Evolutionary conservation across 2,113 vertebrate species (phyloP), one percentile per base, ranked within the genome.

Genomic region (Entosphenus tridentatus): DNA sequence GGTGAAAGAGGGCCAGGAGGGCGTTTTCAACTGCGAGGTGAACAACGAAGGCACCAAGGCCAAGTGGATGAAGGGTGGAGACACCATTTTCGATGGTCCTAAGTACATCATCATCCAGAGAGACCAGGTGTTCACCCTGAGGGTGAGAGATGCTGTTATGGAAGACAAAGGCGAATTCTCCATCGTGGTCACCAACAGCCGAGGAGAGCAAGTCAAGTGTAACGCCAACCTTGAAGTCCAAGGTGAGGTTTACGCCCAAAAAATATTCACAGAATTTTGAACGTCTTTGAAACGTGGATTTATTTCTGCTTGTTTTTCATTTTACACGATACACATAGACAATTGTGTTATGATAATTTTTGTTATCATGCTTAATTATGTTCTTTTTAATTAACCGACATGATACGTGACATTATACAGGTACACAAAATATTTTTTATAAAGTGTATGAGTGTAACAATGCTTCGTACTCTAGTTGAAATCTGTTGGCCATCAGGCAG

Each of bases 31-130:
- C 79, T 97, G 93, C 69, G 93, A 97, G 81, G 85, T 86, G 16
- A 97, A 97, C 76, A 81, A 82, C 1, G 91, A 89, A 75, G 90
- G 87, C 74, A 90, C 85, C 8, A 97, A 93, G 76, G 88, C 88
- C 71, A 97, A 96, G 73, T 97, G 93, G 93, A 83, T 88, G 75
- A 88, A 86, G 80, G 82, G 88, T 68, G 83, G 85, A 1, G 88
- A 95, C 74, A 83, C 85, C 12, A 84, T 96, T 73, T 97, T 93
- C 73, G 93, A 96, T 73, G 95, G 87, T 76, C 79, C 84, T 78
- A 97, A 95, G 81, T 90, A 86, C 72, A 79, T 88, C 74, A 82
- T 96, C 81, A 73, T 82, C 70, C 88, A 93, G 74, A 88, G 90
- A 75, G 87, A 89, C 78, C 81, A 82, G 57, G 82, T 91, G 73